Percentiles rank a stretch among this genome's conserved stretches.
These are phyloP conservation scores for Mungos mungo DNA, from an alignment of 2,113 vertebrate genomes.

Conservation along the genomic window DNA sequence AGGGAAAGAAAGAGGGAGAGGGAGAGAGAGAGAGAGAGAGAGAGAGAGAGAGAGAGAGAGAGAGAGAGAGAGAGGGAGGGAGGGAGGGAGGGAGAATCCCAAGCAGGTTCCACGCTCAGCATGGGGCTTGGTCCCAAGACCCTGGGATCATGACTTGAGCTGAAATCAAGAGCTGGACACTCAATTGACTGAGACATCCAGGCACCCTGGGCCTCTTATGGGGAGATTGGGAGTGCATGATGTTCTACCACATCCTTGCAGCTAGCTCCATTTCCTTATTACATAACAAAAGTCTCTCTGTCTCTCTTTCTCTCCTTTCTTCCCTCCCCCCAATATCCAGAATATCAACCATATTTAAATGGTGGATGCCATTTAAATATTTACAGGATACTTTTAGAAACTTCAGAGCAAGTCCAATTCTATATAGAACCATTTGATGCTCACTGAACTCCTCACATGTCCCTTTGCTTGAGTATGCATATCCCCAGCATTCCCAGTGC, in stretches of 20 bases:
- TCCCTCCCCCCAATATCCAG: background rate
- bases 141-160: too few species aligned
- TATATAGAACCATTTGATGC: background rate
- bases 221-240: fast-evolving
- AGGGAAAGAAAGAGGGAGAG: too few species aligned
- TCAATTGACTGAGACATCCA: too few species aligned
- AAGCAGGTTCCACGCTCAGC: too few species aligned
- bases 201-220: background rate
- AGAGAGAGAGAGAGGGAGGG: too few species aligned
- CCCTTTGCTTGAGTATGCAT: background rate
- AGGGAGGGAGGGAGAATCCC: too few species aligned
- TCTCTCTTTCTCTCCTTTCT: background rate
- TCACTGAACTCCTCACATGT: background rate
- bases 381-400: background rate
- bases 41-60: too few species aligned
- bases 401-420: background rate
- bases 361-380: background rate
- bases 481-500: background rate
- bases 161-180: too few species aligned
- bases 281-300: background rate
- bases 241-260: background rate
- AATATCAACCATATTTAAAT: background rate
- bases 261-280: background rate
- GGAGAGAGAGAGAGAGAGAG: too few species aligned
- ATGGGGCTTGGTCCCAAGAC: too few species aligned